These are phyloP conservation scores for Furnarius figulus DNA, from an alignment of 2,113 vertebrate species.

Conservation along the genomic window DNA sequence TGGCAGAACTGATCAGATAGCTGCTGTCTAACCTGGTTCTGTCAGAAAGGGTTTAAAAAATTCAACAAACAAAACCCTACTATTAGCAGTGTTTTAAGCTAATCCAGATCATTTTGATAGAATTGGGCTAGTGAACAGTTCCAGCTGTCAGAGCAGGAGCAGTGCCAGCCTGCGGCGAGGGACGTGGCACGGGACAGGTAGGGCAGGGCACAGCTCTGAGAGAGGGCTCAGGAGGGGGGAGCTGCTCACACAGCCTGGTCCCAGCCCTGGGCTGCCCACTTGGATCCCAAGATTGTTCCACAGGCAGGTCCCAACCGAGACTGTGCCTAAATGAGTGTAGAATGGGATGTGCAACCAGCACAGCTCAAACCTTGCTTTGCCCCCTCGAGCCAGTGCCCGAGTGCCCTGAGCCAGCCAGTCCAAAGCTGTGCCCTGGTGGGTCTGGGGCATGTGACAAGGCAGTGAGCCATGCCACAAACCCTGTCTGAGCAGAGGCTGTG, in stretches of 20 bases:
- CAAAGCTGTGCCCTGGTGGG: background rate
- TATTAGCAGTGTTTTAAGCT: constrained; percentile 49
- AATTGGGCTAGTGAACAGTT: constrained; percentile 29
- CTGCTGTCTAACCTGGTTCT: constrained; percentile 48
- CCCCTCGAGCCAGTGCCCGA: background rate
- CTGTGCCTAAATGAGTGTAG: background rate
- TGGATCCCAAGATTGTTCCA: background rate
- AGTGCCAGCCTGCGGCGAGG: background rate
- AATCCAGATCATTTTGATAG: constrained; percentile 47
- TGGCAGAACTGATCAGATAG: background rate
- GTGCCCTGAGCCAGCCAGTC: background rate
- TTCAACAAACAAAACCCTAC: constrained; percentile 25
- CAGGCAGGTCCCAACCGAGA: background rate
- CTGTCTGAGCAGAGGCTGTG: fast-evolving
- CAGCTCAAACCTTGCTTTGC: background rate
- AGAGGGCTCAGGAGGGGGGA: background rate
- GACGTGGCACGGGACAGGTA: background rate
- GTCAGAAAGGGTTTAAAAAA: constrained; percentile 45
- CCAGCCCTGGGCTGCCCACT: background rate
- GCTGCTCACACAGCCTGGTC: background rate
- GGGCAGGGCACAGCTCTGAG: background rate
- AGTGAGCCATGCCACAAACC: background rate
- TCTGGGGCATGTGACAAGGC: background rate
- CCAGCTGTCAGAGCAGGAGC: background rate
- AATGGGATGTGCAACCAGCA: background rate